Base-by-base conservation (phyloP, 2,113 vertebrate genomes). In the Anser cygnoides region DNA sequence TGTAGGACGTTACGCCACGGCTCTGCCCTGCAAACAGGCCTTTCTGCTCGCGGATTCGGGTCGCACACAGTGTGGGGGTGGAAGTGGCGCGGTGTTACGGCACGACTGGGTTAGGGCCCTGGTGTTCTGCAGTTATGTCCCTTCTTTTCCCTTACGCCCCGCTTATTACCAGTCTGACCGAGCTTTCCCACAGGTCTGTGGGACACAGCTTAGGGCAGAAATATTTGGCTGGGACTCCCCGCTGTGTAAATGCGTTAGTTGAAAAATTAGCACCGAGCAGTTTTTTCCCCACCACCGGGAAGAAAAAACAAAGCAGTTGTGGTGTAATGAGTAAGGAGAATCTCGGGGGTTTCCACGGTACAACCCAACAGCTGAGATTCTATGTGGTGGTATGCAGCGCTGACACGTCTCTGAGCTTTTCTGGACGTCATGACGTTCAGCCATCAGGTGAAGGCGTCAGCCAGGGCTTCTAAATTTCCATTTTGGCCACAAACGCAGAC, bases 21-120 rank as follows among this genome's bases (percentile, higher is more conserved):
- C 6, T 23, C 31, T 84, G 21, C 37, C 39, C 21, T 86, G 55
- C 70, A 2, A 2, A 2, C 2, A 0, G 39, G 33, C 6, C 8
- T 66, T 79, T 14, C 29, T 73, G 11, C 35, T 37, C 58, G 39
- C 44, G 57, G 65, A 21, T 85, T 52, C 49, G 35, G 31, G 10
- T 33, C 12, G 26, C 16, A 1, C 0, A 0, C 54, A 59, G 3
- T 1, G 0, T 0, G 28, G 62, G 2, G 6, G 3, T 31, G 29
- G 52, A 10, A 0, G 46, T 28, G 73, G 9, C 11, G 20, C 0
- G 2, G 20, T 22, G 7, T 68, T 19, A 13, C 6, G 17, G 43
- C 43, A 44, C 16, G 43, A 44, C 43, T 17, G 46, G 33, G 31
- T 26, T 19, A 37, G 43, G 21, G 20, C 8, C 9, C 9, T 70